Conservation (phyloP, 2,888 invertebrate species). For the Punctoribates punctum region DNA sequence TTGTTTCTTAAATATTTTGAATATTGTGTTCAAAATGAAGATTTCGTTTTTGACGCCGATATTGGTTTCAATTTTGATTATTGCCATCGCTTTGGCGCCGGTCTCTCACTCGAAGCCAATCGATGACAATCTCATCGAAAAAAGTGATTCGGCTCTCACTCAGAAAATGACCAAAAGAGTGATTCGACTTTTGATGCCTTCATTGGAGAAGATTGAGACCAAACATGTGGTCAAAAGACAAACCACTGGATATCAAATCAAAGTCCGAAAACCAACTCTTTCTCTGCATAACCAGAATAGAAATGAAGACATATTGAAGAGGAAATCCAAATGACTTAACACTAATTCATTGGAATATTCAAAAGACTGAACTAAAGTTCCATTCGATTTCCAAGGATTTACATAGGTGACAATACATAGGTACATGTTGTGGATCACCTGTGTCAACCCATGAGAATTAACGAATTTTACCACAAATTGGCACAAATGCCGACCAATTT, state of each 20-base stretch:
- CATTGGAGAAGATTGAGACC: not conserved
- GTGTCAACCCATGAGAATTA: too few species aligned
- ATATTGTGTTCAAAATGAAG: not conserved
- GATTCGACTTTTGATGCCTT: not conserved
- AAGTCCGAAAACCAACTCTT: slow-evolving; percentile 39
- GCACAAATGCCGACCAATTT: too few species aligned
- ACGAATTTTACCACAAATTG: too few species aligned
- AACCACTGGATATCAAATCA: slow-evolving; percentile 21
- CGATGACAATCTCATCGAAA: not conserved
- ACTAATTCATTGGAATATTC: too few species aligned
- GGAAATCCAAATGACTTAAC: not conserved
- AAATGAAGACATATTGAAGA: not conserved
- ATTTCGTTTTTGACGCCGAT: not conserved
- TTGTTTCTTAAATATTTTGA: too few species aligned
- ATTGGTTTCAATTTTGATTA: not conserved
- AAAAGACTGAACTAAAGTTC: too few species aligned
- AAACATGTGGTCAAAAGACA: slow-evolving; percentile 10
- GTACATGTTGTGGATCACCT: too few species aligned
- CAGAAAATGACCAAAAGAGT: not conserved
- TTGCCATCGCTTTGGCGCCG: not conserved
- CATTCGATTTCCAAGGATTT: too few species aligned
- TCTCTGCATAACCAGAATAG: slow-evolving; percentile 14
- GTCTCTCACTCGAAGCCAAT: not conserved
- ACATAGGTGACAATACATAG: too few species aligned
- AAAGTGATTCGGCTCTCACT: not conserved